Percentiles rank a stretch among this genome's conserved stretches.
phyloP scores from a whole-genome alignment of 2,113 vertebrate genomes.

The Conger conger region DNA sequence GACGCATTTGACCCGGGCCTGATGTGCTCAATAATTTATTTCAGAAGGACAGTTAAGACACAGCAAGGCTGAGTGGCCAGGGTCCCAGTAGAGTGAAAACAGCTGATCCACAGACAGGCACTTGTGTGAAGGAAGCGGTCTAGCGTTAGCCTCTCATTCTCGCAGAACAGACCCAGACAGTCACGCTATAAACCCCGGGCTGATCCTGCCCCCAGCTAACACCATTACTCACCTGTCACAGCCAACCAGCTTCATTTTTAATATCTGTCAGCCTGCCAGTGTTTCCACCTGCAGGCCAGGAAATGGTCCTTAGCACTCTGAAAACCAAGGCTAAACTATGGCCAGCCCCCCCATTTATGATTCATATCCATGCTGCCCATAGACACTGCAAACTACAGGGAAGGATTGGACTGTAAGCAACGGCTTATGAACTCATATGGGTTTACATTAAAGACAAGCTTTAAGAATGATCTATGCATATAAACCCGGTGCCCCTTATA shows the following conservation, averaged over 20 bases:
- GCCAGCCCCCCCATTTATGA: not conserved
- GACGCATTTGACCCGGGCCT: no score
- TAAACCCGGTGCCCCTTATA: not conserved
- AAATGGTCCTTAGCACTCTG: not conserved
- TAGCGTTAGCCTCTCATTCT: not conserved
- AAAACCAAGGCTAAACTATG: not conserved
- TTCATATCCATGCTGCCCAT: not conserved
- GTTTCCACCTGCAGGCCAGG: not conserved
- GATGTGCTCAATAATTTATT: not conserved
- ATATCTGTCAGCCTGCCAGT: not conserved
- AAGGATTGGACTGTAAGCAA: not conserved
- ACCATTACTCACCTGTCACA: not conserved
- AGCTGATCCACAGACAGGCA: not conserved
- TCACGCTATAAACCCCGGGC: not conserved
- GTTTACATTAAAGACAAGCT: not conserved
- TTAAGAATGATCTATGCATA: not conserved
- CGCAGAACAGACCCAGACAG: not conserved
- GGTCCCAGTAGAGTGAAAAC: not conserved
- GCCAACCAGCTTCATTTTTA: not conserved
- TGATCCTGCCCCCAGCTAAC: not conserved
- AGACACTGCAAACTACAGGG: not conserved
- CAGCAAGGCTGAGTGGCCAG: not conserved
- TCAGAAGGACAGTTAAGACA: not conserved
- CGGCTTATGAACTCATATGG: not conserved
- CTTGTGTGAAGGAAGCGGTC: not conserved